phyloP scores from a whole-genome alignment of 2,888 invertebrate genomes.

The Coecobrya sp. region DNA sequence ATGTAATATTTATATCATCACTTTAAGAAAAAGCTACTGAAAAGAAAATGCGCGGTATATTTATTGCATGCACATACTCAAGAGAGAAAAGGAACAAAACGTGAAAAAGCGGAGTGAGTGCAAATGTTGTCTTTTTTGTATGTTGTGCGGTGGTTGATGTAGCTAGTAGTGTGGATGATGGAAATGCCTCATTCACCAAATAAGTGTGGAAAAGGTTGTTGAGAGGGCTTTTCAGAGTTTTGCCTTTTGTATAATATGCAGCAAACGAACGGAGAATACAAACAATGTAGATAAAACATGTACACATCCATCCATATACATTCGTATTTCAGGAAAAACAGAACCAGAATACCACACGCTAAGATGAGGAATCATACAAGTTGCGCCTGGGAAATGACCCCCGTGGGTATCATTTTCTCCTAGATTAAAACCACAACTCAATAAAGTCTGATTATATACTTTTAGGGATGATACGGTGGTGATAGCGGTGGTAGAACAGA shows the following conservation, averaged over 20 bases:
- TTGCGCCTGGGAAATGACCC: constrained; percentile 86
- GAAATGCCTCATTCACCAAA: constrained; percentile 61
- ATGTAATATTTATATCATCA: constrained; percentile 38
- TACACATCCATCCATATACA: not conserved
- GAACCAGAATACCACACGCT: constrained; percentile 36
- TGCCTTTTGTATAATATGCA: not conserved
- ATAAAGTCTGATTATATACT: constrained; percentile 86
- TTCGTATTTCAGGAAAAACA: constrained; percentile 12
- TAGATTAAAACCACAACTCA: constrained; percentile 87
- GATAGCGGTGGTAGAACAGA: too few species aligned
- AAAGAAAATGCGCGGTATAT: not conserved
- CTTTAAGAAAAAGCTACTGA: constrained; percentile 2
- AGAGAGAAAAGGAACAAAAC: constrained; percentile 27
- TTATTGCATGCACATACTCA: not conserved
- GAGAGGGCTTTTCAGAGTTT: constrained; percentile 1
- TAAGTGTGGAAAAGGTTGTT: constrained; percentile 77
- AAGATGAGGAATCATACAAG: constrained; percentile 86
- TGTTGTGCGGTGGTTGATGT: not conserved
- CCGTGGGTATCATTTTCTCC: constrained; percentile 86
- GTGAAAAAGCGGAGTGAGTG: not conserved
- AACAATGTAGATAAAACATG: constrained; percentile 52
- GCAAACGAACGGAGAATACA: not conserved
- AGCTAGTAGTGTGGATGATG: constrained; percentile 72
- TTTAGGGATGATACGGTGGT: constrained; percentile 76
- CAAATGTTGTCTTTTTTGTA: not conserved